A percentile compares a stretch with the other conserved stretches of the same genome.
These are phyloP conservation scores for Gallinago solitaria DNA, from an alignment of 2,797 vertebrate genomes.

Conservation along the genomic window DNA sequence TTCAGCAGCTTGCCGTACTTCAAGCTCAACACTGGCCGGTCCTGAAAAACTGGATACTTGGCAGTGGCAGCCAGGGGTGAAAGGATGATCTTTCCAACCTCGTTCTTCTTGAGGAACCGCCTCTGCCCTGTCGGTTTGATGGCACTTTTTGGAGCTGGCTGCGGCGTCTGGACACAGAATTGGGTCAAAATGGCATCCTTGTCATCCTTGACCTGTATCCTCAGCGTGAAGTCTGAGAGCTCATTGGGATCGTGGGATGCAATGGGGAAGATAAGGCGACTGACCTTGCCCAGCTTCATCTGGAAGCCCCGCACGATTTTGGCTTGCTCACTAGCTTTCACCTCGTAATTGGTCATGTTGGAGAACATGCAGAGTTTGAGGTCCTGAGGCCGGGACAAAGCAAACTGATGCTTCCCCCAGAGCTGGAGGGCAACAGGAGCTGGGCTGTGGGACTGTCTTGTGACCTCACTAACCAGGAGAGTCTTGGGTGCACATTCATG, in stretches of 20 bases:
- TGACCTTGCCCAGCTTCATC: slow-evolving; percentile 92
- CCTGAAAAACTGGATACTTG: slow-evolving; percentile 93
- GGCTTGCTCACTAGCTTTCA: slow-evolving; percentile 83
- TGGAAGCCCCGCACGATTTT: slow-evolving; percentile 89
- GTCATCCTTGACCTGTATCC: slow-evolving; percentile 92
- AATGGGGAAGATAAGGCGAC: slow-evolving; percentile 90
- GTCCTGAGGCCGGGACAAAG: slow-evolving; percentile 88
- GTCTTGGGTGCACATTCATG: slow-evolving; percentile 94
- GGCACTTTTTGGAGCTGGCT: slow-evolving; percentile 86
- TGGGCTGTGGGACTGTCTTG: slow-evolving; percentile 76
- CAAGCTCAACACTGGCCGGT: slow-evolving; percentile 86
- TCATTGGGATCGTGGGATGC: slow-evolving; percentile 82
- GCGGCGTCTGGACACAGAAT: slow-evolving; percentile 94
- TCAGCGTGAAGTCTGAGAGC: slow-evolving; percentile 91
- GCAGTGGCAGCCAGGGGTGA: slow-evolving; percentile 88
- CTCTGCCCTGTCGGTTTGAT: slow-evolving; percentile 82
- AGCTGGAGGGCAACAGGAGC: slow-evolving; percentile 92
- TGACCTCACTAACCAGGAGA: slow-evolving; percentile 88
- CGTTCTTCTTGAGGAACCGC: slow-evolving; percentile 94
- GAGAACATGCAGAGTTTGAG: slow-evolving; percentile 92
- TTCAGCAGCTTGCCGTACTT: slow-evolving; percentile 94
- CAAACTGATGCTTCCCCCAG: slow-evolving; percentile 96
- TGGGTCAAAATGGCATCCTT: slow-evolving; percentile 90
- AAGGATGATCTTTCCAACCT: slow-evolving; percentile 92
- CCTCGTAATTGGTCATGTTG: slow-evolving; percentile 93